Conservation (phyloP, 2,888 invertebrate species). For the Cosmia pyralina region DNA sequence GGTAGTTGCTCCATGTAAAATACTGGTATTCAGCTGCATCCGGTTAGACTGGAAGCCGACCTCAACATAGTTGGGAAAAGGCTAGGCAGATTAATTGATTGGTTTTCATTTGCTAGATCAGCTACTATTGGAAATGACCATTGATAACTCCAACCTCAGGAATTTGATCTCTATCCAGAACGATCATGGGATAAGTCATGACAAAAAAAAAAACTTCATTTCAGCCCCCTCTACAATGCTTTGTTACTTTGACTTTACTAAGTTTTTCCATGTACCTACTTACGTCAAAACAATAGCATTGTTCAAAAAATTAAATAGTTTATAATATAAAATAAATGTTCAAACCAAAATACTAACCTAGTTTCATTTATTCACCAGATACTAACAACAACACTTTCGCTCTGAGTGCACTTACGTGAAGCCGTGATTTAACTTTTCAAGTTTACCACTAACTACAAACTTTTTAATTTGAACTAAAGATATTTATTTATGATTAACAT, state of each 20-base stretch:
- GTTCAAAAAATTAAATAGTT: neutral
- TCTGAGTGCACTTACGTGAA: neutral
- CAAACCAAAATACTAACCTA: neutral
- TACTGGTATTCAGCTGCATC: too few relatives aligned
- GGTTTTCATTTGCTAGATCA: neutral
- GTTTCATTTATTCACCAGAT: neutral
- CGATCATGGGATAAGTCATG: too few relatives aligned
- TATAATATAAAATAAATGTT: too few relatives aligned
- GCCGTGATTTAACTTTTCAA: neutral
- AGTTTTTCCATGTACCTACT: neutral
- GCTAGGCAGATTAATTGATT: too few relatives aligned
- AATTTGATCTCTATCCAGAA: neutral
- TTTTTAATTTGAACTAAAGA: neutral
- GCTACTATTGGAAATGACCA: neutral
- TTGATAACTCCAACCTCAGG: neutral
- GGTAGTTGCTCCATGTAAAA: too few relatives aligned
- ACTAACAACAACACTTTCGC: neutral
- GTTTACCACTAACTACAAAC: neutral
- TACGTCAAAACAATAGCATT: neutral
- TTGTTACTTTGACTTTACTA: neutral
- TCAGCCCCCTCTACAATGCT: neutral
- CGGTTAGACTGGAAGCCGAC: too few relatives aligned
- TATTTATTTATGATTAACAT: neutral
- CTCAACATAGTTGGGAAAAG: too few relatives aligned
- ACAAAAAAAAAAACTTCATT: neutral